These are phyloP conservation scores for Abscondita cerata DNA, from an alignment of 2,888 invertebrate genomes.

Conservation along the genomic window DNA sequence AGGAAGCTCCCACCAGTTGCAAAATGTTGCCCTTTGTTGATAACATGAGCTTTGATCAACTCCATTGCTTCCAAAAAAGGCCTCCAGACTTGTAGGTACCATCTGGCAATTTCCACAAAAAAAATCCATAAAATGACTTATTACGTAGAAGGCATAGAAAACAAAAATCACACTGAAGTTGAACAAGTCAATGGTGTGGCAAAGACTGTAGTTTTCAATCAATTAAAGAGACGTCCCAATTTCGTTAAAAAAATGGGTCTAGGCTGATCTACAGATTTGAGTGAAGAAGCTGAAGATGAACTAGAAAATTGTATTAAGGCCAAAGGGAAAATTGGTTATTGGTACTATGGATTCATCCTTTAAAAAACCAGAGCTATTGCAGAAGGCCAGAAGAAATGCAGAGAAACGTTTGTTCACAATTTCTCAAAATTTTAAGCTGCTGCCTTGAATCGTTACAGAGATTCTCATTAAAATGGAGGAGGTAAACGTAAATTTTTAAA, in stretches of 20 bases:
- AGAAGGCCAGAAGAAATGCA: background rate
- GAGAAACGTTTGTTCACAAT: no score
- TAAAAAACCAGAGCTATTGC: background rate
- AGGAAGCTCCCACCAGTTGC: no score
- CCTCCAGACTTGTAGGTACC: no score
- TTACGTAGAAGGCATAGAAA: background rate
- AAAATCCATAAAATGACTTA: no score
- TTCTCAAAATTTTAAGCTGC: no score
- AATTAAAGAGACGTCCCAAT: background rate
- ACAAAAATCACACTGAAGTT: slow-evolving; percentile 1
- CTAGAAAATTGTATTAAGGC: background rate
- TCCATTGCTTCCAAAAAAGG: no score
- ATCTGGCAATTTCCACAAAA: no score
- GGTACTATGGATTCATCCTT: background rate
- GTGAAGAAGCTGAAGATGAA: background rate
- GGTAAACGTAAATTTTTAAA: no score
- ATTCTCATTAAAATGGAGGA: no score
- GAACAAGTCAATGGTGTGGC: slow-evolving; percentile 11
- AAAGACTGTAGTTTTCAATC: slow-evolving; percentile 6
- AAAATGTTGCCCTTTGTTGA: no score
- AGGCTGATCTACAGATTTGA: background rate
- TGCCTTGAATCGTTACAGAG: no score
- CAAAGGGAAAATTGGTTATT: background rate
- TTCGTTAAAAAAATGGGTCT: background rate
- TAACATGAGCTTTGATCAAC: no score